Evolutionary conservation across 2,797 vertebrate genomes (phyloP), one percentile per base, ranked within the genome.

Genomic region (Rhinophrynus dorsalis): DNA sequence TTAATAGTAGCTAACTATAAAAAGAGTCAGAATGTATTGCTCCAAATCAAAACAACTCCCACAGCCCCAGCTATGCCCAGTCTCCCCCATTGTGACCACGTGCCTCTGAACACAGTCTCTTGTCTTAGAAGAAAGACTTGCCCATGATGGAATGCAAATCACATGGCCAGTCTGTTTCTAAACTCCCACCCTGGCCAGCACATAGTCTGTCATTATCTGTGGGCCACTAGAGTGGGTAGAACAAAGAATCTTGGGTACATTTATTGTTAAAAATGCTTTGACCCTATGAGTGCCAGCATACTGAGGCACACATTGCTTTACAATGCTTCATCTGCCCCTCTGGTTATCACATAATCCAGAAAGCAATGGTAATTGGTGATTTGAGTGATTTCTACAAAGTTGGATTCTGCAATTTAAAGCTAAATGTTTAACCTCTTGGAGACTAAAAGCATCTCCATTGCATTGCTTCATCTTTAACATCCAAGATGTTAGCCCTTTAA

Each of bases 31-130:
- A 50, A 21, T 51, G 54, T 56, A 21, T 56, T n/a, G 11, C 6
- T 27, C 1, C 27, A 23, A 50, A 24, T 29, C 61, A 15, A 27
- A 50, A 1, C 0, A 5, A 62, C 74, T 84, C 82, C 81, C 48
- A 80, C 79, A 52, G 33, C 0, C 42, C 18, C 29, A 81, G 78
- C 30, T 82, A 78, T 86, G 79, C 67, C 67, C 73, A 44, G 37
- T 44, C 74, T 69, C 70, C 68, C 55, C 32, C 5, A 35, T 33
- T 66, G 30, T 45, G 35, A 37, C 35, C 62, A 60, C 52, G 47
- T 52, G 62, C 69, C 47, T 66, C 17, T 8, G 54, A 40, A 57
- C 55, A 66, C 55, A 52, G 20, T 29, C 62, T 66, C 62, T 59
- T 44, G 21, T 18, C 15, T 20, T 65, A 61, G 69, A 65, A 59